Conservation (phyloP, 1,140 invertebrate genomes). For the Limonius californicus region DNA sequence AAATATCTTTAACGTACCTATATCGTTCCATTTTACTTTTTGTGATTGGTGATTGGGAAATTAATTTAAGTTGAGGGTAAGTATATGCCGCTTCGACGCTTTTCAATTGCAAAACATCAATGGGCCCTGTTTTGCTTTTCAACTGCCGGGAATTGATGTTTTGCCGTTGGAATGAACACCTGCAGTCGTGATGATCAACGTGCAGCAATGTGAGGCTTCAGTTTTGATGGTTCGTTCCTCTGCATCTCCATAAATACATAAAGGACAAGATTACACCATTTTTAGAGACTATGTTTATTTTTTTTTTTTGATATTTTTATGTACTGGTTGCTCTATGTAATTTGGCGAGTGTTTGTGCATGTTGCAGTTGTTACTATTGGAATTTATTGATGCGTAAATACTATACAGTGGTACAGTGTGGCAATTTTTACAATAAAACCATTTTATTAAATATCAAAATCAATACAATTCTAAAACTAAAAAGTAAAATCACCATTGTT, state of each 20-base stretch:
- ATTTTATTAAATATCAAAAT: no score
- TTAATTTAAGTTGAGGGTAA: background rate
- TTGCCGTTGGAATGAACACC: background rate
- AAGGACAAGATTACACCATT: background rate
- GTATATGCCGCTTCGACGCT: background rate
- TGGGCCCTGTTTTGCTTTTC: no score
- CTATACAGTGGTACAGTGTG: no score
- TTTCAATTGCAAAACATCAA: background rate
- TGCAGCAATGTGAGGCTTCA: background rate
- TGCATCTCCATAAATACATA: constrained; percentile 13
- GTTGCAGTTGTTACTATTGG: no score
- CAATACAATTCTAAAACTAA: no score
- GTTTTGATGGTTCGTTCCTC: background rate
- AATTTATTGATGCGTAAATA: no score
- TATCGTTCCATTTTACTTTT: background rate
- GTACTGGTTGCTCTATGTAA: no score
- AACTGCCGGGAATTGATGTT: no score
- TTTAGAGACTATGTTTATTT: no score
- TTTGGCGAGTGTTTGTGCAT: no score
- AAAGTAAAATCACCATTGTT: no score
- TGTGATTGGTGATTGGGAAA: background rate
- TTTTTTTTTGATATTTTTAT: background rate
- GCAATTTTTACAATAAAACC: no score
- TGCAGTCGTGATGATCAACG: background rate
- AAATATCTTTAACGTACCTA: constrained; percentile 15